These are phyloP conservation scores for Megaustenia siamemsis DNA, from an alignment of 2,888 invertebrate genomes.

Conservation along the genomic window DNA sequence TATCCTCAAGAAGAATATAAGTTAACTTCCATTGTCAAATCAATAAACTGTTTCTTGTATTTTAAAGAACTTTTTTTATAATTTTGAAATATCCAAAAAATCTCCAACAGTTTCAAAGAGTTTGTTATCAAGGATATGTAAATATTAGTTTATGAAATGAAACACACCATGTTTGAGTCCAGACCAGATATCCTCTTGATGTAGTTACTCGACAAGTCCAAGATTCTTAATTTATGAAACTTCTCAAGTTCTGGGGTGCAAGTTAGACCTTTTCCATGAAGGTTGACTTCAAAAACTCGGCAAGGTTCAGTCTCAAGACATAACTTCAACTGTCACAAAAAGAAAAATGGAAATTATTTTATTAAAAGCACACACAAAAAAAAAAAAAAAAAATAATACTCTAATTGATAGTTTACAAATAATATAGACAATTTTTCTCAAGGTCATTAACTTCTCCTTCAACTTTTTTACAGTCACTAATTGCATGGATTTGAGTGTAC, in stretches of 20 bases:
- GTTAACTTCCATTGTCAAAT: too few relatives aligned
- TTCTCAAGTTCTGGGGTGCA: constrained; percentile 69
- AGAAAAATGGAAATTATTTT: too few relatives aligned
- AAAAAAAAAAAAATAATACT: too few relatives aligned
- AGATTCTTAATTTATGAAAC: constrained; percentile 71
- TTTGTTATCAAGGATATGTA: background rate
- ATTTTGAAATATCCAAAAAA: background rate
- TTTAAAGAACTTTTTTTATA: background rate
- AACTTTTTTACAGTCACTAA: too few relatives aligned
- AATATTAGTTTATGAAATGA: background rate
- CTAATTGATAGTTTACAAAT: too few relatives aligned
- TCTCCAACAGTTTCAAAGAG: background rate
- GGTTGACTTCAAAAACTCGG: constrained; percentile 72
- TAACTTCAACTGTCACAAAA: constrained; percentile 70
- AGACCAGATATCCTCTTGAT: constrained; percentile 69
- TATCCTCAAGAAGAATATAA: too few relatives aligned
- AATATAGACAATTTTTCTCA: too few relatives aligned
- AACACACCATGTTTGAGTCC: constrained; percentile 66
- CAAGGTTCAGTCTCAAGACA: constrained; percentile 70
- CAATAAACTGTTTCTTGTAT: too few relatives aligned
- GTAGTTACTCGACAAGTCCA: constrained; percentile 74
- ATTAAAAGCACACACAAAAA: too few relatives aligned
- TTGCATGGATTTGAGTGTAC: too few relatives aligned
- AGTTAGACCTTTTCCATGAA: constrained; percentile 69
- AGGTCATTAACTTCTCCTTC: too few relatives aligned